Percentiles rank a stretch among this genome's conserved stretches.
Evolutionary conservation across 2,797 vertebrate genomes (phyloP).

Genomic region (Steatocranus sp.): DNA sequence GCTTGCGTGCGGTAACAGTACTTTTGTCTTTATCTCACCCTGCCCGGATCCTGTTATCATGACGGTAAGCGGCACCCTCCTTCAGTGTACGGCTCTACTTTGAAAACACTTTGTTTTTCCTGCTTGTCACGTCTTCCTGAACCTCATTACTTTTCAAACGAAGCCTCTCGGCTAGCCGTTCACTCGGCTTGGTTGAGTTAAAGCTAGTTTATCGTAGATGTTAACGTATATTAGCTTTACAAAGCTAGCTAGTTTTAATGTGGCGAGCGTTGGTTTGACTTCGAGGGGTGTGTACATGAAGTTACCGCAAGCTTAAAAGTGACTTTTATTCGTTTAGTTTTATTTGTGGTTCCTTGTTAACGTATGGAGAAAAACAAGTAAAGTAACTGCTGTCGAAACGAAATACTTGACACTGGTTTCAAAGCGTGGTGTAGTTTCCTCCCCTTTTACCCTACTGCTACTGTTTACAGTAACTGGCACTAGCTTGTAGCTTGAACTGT

Average conservation of each 20-base stretch:
- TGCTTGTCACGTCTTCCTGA: constrained; percentile 21
- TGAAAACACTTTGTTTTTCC: constrained; percentile 2
- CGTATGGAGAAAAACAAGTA: neutral
- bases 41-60: constrained; percentile 65
- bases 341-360: neutral
- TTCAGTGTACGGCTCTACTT: neutral
- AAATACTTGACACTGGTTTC: neutral
- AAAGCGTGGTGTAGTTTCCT: constrained; percentile 1
- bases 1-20: neutral
- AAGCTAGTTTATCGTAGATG: neutral
- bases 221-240: neutral
- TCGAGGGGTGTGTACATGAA: constrained; percentile 2
- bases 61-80: constrained; percentile 67
- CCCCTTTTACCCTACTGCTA: constrained; percentile 3
- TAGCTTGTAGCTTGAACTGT: neutral
- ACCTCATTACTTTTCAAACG: neutral
- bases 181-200: neutral
- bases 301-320: neutral
- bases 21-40: constrained; percentile 7
- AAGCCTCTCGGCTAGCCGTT: neutral
- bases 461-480: constrained; percentile 27
- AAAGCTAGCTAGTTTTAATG: neutral
- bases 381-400: neutral
- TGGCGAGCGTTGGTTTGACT: neutral
- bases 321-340: neutral